phyloP scores from a whole-genome alignment of 2,888 invertebrate species.

The Sussaba pulchella region DNA sequence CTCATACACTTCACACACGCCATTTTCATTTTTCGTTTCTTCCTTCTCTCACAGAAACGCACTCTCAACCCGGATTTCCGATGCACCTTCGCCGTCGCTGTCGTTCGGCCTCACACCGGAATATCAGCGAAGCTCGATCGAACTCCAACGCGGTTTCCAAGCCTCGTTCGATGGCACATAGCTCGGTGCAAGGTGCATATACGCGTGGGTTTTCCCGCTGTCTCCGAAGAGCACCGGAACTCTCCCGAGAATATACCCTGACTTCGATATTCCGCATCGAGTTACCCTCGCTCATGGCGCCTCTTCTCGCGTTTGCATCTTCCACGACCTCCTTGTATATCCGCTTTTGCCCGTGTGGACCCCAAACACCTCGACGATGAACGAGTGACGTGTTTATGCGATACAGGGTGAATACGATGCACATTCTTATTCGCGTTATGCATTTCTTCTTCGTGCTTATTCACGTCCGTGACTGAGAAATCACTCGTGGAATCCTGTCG shows the following conservation, averaged over 20 bases:
- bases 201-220: slow-evolving; percentile 68
- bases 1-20: slow-evolving; percentile 34
- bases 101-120: slow-evolving; percentile 27
- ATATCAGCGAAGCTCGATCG: slow-evolving; percentile 46
- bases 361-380: slow-evolving; percentile 60
- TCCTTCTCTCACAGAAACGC: slow-evolving; percentile 50
- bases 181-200: slow-evolving; percentile 74
- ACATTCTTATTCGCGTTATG: slow-evolving; percentile 10
- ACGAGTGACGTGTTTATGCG: slow-evolving; percentile 49
- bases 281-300: slow-evolving; percentile 75
- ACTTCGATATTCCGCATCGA: slow-evolving; percentile 77
- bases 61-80: slow-evolving; percentile 49
- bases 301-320: slow-evolving; percentile 40
- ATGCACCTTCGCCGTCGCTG: slow-evolving; percentile 48
- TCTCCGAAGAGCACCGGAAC: slow-evolving; percentile 70
- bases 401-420: slow-evolving; percentile 7
- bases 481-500: slow-evolving; percentile 8
- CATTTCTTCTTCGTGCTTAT: slow-evolving; percentile 31
- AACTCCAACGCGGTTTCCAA: slow-evolving; percentile 56
- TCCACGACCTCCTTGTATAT: neutral
- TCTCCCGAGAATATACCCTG: slow-evolving; percentile 73
- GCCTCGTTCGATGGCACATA: slow-evolving; percentile 21
- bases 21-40: slow-evolving; percentile 45
- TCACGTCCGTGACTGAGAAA: slow-evolving; percentile 9
- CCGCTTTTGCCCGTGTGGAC: neutral